These are phyloP conservation scores for Heterodera filipjevi DNA, from an alignment of 2,888 invertebrate genomes.

Conservation along the genomic window DNA sequence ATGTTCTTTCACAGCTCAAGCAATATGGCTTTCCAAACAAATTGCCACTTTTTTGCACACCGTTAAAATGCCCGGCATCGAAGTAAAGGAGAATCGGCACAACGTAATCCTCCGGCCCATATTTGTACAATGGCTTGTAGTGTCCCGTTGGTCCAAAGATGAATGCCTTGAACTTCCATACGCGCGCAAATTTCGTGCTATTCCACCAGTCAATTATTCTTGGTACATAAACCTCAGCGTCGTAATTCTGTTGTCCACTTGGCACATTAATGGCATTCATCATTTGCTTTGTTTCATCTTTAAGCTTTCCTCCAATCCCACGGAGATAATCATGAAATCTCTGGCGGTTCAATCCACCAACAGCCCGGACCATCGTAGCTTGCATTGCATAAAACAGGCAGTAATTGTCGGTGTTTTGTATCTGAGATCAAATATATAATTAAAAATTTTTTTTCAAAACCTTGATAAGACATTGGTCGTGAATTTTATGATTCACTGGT, in stretches of 20 bases:
- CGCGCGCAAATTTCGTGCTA: background rate
- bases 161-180: background rate
- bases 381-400: conserved; percentile 12
- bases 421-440: too few relatives aligned
- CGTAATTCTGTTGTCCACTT: background rate
- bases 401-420: background rate
- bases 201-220: conserved; percentile 11
- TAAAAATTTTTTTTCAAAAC: too few relatives aligned
- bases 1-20: conserved; percentile 11
- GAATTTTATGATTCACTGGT: background rate
- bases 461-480: conserved; percentile 14
- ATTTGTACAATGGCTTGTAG: conserved; percentile 9
- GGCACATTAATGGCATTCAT: background rate
- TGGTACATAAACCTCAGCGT: background rate
- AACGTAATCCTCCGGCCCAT: background rate
- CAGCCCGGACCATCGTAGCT: background rate
- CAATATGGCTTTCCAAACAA: conserved; percentile 10
- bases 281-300: background rate
- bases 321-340: background rate
- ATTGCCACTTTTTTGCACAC: conserved; percentile 1
- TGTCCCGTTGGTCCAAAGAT: conserved; percentile 3
- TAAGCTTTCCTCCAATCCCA: background rate
- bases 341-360: background rate
- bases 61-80: background rate
- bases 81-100: conserved; percentile 9